phyloP scores from a whole-genome alignment of 2,113 vertebrate species.

The Brevimyrus niger region DNA sequence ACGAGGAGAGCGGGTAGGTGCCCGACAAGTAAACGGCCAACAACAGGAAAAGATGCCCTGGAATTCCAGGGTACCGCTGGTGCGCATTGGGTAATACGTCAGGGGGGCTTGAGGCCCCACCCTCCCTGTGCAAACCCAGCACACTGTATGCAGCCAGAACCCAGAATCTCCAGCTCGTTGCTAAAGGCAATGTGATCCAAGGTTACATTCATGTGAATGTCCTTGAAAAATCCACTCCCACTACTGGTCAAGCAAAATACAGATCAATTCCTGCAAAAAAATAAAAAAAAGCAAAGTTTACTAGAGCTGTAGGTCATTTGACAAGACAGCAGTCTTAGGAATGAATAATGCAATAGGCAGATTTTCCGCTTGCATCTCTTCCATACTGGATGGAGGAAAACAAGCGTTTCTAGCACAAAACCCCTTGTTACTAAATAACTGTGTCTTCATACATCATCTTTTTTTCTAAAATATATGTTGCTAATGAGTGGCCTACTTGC shows the following conservation, averaged over 20 bases:
- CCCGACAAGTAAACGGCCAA: slow-evolving; percentile 15
- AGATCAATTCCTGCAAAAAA: slow-evolving; percentile 2
- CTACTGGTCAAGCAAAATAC: background rate
- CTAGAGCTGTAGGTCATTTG: background rate
- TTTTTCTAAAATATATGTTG: background rate
- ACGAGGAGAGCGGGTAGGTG: slow-evolving; percentile 23
- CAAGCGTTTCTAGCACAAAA: slow-evolving; percentile 1
- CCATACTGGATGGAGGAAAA: background rate
- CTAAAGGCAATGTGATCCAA: background rate
- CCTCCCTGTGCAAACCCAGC: background rate
- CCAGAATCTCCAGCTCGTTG: background rate
- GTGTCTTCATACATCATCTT: background rate
- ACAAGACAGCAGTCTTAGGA: background rate
- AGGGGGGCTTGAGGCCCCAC: background rate
- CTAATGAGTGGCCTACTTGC: background rate
- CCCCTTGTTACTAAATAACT: background rate
- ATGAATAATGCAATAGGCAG: slow-evolving; percentile 1
- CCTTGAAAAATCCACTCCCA: background rate
- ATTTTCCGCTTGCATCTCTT: background rate
- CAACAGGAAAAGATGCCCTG: background rate
- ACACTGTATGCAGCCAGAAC: background rate
- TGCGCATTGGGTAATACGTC: background rate
- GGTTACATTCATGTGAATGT: background rate
- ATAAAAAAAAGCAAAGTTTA: background rate
- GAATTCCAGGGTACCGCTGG: background rate